Base-by-base conservation (phyloP, 2,113 vertebrate species). In the Struthidea cinerea region DNA sequence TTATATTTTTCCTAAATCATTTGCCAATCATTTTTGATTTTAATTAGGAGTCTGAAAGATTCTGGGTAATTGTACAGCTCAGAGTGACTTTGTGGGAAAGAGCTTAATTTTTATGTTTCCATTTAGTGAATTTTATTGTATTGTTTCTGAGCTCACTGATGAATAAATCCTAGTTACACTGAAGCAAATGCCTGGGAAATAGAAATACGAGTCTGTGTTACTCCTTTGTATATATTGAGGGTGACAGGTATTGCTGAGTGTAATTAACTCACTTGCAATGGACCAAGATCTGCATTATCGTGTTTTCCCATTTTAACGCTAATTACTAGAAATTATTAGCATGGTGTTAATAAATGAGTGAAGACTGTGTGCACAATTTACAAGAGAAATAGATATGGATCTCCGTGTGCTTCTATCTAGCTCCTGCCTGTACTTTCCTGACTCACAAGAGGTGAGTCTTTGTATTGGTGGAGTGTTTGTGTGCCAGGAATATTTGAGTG, bases 191-290 rank as follows among this genome's bases (percentile, higher is more conserved):
- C 53, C 87, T 92, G 42, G 46, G 75, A 96, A 95, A 94, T 32
- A 93, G 78, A 39, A 89, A 87, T 90, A 41, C 26, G 60, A 21
- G 88, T 78, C 77, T 76, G 35, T 91, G 87, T 65, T 96, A 93
- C 93, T 64, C 35, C 23, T 95, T 50, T 92, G 50, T 94, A 85
- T 95, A 96, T 94, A 93, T 55, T 93, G 47, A 47, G 77, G 56
- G 44, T 96, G 95, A 89, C 82, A 96, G 84, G 87, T 92, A 94
- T 84, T 75, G 42, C 61, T 93, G 79, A 23, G 24, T 80, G 32
- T 96, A 97, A 98, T 96, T 91, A 95, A 94, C 96, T 97, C 84
- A 85, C 82, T 87, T 96, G 65, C 64, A 86, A 96, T 91, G 74
- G 60, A 89, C 12, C 23, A 13, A 90, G 47, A 94, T 96, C 93